phyloP scores from a whole-genome alignment of 2,888 invertebrate species.

The Thereva unica region DNA sequence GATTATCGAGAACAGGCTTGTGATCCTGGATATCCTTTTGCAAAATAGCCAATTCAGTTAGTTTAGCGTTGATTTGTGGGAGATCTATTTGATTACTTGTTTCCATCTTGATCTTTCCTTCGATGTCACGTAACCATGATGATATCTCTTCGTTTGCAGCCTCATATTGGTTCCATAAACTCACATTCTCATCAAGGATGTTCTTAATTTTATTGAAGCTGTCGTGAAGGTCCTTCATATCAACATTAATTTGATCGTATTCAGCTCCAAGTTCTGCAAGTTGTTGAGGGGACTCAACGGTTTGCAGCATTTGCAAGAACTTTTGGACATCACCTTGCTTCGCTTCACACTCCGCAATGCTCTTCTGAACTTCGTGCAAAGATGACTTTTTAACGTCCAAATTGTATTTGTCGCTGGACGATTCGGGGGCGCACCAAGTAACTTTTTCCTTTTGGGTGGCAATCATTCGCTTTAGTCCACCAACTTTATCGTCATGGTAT shows the following conservation, averaged over 20 bases:
- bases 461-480: constrained; percentile 78
- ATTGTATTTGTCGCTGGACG: constrained; percentile 87
- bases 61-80: constrained; percentile 70
- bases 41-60: constrained; percentile 67
- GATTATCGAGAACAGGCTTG: constrained; percentile 67
- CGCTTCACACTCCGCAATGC: constrained; percentile 71
- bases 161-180: constrained; percentile 82
- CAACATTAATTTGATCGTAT: constrained; percentile 70
- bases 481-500: constrained; percentile 81
- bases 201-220: constrained; percentile 70
- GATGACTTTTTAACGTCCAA: constrained; percentile 87
- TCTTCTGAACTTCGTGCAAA: constrained; percentile 73
- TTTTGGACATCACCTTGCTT: constrained; percentile 71
- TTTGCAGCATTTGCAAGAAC: constrained; percentile 71
- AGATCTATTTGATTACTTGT: constrained; percentile 72
- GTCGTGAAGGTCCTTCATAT: constrained; percentile 71
- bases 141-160: constrained; percentile 72
- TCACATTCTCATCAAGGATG: constrained; percentile 71
- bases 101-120: constrained; percentile 74
- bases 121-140: constrained; percentile 78
- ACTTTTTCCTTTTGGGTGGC: constrained; percentile 84
- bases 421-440: constrained; percentile 88
- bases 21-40: constrained; percentile 68
- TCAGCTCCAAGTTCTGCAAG: constrained; percentile 70
- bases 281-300: constrained; percentile 74